A percentile compares a stretch with the other conserved stretches of the same genome.
Conservation (phyloP, 2,113 vertebrate species). For the Anolis sagrei region DNA sequence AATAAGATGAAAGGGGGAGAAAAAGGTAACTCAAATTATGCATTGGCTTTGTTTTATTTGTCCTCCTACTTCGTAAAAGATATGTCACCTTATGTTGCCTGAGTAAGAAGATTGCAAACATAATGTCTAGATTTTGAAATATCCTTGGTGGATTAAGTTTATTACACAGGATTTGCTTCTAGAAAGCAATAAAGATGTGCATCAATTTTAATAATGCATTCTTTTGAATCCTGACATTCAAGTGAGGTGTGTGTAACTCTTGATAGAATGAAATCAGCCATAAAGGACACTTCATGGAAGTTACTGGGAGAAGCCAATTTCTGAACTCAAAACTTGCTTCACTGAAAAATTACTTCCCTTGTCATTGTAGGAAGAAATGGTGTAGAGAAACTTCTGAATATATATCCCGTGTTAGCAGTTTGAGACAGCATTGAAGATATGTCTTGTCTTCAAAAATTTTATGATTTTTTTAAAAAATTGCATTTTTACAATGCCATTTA, state of each 20-base stretch:
- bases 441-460: background rate
- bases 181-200: background rate
- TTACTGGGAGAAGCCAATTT: background rate
- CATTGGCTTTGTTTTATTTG: conserved; percentile 11
- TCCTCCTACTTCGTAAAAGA: background rate
- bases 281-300: background rate
- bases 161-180: conserved; percentile 6
- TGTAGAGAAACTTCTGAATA: background rate
- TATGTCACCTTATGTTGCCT: conserved; percentile 11
- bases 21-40: conserved; percentile 17
- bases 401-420: background rate
- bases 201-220: background rate
- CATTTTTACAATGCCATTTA: conserved; percentile 45
- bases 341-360: background rate
- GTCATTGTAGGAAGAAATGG: background rate
- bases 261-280: background rate
- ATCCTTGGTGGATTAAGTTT: background rate
- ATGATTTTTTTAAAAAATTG: conserved; percentile 25
- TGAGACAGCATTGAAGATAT: conserved; percentile 8
- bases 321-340: background rate
- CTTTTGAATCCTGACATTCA: background rate
- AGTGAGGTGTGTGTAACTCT: background rate
- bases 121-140: conserved; percentile 34
- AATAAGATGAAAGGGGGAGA: conserved; percentile 17
- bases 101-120: conserved; percentile 12